phyloP scores from a whole-genome alignment of 2,797 vertebrate species.

The Glossophaga mutica region DNA sequence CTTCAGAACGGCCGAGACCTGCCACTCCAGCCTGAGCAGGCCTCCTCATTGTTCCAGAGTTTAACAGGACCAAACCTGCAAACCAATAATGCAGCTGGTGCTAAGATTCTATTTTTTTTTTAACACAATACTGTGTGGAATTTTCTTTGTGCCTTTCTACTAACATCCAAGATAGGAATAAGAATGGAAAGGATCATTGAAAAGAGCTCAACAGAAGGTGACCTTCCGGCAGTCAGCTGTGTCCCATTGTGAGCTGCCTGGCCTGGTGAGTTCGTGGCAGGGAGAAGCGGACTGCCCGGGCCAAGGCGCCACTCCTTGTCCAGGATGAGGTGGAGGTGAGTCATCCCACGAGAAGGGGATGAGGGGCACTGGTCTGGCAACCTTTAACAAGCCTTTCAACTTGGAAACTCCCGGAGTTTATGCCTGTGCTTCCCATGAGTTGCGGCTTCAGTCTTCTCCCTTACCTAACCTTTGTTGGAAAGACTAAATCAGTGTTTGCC shows the following conservation, averaged over 20 bases:
- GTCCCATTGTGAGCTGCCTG: background rate
- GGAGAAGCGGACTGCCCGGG: background rate
- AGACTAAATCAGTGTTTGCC: background rate
- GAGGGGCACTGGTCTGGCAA: background rate
- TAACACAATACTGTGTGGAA: background rate
- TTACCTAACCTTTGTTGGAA: background rate
- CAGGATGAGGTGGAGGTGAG: background rate
- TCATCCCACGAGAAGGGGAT: background rate
- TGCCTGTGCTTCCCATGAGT: background rate
- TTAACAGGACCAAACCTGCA: background rate
- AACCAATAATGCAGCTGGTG: background rate
- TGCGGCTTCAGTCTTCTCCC: background rate
- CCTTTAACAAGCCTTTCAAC: background rate
- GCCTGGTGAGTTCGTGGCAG: accelerated
- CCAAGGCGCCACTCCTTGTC: background rate
- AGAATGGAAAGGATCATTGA: background rate
- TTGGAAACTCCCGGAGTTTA: background rate
- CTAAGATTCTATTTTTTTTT: background rate
- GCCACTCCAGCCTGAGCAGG: background rate
- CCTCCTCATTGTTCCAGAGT: background rate
- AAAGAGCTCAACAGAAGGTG: background rate
- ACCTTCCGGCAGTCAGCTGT: background rate
- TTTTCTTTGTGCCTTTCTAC: slow-evolving; percentile 38
- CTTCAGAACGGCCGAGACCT: background rate
- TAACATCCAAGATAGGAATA: slow-evolving; percentile 5